Conservation (phyloP, 2,113 vertebrate species). For the Xenopus tropicalis region UCB_Xtro_10.0 CM004443.2:61958501-61959000, state of each 20-base stretch:
- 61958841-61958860: background rate
- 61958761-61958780: no score
- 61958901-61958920: no score
- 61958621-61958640: background rate
- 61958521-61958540: background rate
- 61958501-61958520: constrained; percentile 14
- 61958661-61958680: constrained; percentile 11
- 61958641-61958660: background rate
- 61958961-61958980: no score
- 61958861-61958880: background rate
- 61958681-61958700: background rate
- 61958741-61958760: no score
- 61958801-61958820: no score
- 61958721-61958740: no score
- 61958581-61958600: background rate
- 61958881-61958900: background rate
- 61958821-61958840: no score
- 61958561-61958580: background rate
- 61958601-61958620: background rate
- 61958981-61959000: no score
- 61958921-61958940: no score
- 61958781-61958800: no score
- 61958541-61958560: constrained; percentile 2
- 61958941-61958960: no score
- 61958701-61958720: no score